Base-by-base conservation (phyloP, 2,888 invertebrate genomes). In the Dendrolimus pini region DNA sequence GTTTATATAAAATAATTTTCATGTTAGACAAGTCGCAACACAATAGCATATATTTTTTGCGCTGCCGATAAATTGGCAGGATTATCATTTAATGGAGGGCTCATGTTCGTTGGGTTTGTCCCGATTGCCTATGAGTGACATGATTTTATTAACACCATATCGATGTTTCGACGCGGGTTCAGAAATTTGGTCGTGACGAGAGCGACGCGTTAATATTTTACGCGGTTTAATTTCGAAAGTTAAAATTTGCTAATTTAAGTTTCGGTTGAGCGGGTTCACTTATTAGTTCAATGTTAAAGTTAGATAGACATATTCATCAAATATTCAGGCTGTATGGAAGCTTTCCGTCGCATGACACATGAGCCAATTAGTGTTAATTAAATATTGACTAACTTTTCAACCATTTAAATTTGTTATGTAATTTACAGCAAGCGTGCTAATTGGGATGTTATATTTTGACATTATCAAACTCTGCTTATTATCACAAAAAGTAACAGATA, bases 61-160 rank as follows among this genome's bases (percentile, higher is more conserved):
- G 80, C 77, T 68, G 79, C 73, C 89, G 82, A 89, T 90, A 89
- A 88, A 90, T 90, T 89, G 89, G 84, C 74, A 75, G 89, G 89
- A 90, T 90, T 90, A 90, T 89, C 88, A 87, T 89, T 89, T 89
- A 90, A 89, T 89, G 89, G 88, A 87, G 88, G 89, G 89, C 88
- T 89, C 89, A 85, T 89, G 89, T 89, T 85, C 80, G 82, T 75
- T 77, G 83, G 85, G 82, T 84, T 83, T 83, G 87, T 86, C 84
- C 82, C 79, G 80, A 82, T 86, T 82, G 82, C 83, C 84, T 88
- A 85, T 84, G 83, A 89, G 82, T 87, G 88, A 81, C 86, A 75
- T 87, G 86, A 89, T 88, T 89, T 89, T 88, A 89, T 88, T 89
- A 89, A 84, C 82, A 78, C 78, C 79, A 80, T 83, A 87, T 83